Base-by-base conservation (phyloP, 2,113 vertebrate species). In the Zootoca vivipara region DNA sequence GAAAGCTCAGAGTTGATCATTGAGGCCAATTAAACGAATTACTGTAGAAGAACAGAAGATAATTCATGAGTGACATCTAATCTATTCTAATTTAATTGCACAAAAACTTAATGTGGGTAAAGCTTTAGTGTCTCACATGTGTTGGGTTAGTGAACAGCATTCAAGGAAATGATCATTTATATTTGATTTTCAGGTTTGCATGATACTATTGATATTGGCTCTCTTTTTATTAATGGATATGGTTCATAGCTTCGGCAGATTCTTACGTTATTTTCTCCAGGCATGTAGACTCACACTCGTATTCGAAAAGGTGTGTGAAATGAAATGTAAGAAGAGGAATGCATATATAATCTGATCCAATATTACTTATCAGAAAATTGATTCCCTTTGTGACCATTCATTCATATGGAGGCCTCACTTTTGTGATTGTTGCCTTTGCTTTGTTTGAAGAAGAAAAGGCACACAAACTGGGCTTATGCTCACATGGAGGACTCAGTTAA, bases 11-110 rank as follows among this genome's bases (percentile, higher is more conserved):
- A 95, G 88, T 5, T 94, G 91, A 93, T 96, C 92, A 91, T 73
- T 83, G 88, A 94, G 69, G 52, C 89, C 93, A 96, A 93, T 95
- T 94, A 95, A 95, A 95, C 89, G 64, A 96, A 94, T 92, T 95
- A 91, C 89, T 89, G 87, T 81, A 88, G 89, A 93, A 92, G 89
- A 94, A 86, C 40, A 93, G 88, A 94, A 92, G 78, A 93, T 95
- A 93, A 94, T 94, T 95, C 83, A 90, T 92, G 85, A 95, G 86
- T 90, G 90, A 94, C 74, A 94, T 89, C 83, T 92, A 93, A 93
- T 94, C 85, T 92, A 91, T 93, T 94, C 73, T 93, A 93, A 94
- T 93, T 92, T 92, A 96, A 95, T 93, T 92, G 88, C 38, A 94
- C 73, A 87, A 93, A 91, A 96, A 42, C 30, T 91, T 92, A 88